Conservation (phyloP, 2,113 vertebrate genomes). For the Ochotona princeps region DNA sequence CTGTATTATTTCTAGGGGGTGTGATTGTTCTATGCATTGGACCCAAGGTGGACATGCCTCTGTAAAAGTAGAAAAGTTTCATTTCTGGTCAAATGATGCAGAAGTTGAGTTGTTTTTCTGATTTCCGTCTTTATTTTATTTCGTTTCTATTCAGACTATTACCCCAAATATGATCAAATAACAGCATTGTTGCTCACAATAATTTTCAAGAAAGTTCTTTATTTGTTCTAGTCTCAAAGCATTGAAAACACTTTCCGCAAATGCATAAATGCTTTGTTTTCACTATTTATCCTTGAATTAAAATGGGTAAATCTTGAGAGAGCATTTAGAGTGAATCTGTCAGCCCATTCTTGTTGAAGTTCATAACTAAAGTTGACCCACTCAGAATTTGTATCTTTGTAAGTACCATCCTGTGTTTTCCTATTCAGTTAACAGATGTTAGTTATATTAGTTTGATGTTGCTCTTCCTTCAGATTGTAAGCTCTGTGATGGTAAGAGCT, state of each 20-base stretch:
- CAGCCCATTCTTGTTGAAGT: not conserved
- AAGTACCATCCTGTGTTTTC: not conserved
- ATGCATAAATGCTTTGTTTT: not conserved
- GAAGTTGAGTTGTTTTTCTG: slow-evolving; percentile 23
- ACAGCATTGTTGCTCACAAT: slow-evolving; percentile 18
- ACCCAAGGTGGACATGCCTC: not conserved
- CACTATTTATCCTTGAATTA: slow-evolving; percentile 23
- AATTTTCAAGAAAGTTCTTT: not conserved
- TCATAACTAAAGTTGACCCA: not conserved
- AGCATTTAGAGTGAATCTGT: slow-evolving; percentile 23
- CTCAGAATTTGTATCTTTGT: not conserved
- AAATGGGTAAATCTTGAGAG: not conserved
- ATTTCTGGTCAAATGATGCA: slow-evolving; percentile 17
- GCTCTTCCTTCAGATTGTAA: not conserved
- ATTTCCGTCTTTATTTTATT: slow-evolving; percentile 21
- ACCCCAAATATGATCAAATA: not conserved
- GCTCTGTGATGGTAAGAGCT: not conserved
- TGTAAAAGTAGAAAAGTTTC: slow-evolving; percentile 16
- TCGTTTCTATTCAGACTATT: slow-evolving; percentile 13
- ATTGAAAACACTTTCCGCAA: slow-evolving; percentile 9
- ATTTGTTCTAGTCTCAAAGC: not conserved
- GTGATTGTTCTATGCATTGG: slow-evolving; percentile 4
- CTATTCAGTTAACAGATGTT: not conserved
- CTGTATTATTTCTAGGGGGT: not conserved
- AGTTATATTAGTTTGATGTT: not conserved